Evolutionary conservation across 2,797 vertebrate species (phyloP).

Genomic region (Anisognathus igniventris): DNA sequence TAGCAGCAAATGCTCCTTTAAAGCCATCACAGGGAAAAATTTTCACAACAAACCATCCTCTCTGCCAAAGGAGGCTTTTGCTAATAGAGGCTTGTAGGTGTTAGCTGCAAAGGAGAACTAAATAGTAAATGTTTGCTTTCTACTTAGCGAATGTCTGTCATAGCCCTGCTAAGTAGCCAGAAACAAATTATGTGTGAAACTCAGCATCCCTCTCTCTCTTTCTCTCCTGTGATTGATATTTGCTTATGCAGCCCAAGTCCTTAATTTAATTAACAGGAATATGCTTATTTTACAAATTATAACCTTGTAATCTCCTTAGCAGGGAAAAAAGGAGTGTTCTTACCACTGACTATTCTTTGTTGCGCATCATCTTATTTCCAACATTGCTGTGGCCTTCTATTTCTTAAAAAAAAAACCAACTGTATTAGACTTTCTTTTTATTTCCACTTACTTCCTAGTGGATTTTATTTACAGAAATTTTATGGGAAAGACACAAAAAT

Average conservation of each 20-base stretch:
- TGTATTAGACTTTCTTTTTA: neutral
- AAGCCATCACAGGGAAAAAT: neutral
- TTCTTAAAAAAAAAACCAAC: neutral
- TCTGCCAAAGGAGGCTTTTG: slow-evolving; percentile 3
- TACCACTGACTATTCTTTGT: neutral
- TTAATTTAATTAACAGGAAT: slow-evolving; percentile 71
- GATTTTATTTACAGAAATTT: neutral
- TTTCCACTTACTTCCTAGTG: neutral
- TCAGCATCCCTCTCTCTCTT: slow-evolving; percentile 3
- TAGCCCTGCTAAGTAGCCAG: slow-evolving; percentile 36
- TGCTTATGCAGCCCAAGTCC: slow-evolving; percentile 54
- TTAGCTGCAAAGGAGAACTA: slow-evolving; percentile 13
- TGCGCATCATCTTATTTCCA: neutral
- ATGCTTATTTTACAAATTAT: slow-evolving; percentile 71
- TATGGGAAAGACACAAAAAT: neutral
- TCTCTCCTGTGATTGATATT: slow-evolving; percentile 39
- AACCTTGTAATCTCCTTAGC: slow-evolving; percentile 63
- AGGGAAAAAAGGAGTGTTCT: slow-evolving; percentile 17
- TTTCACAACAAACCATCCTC: neutral
- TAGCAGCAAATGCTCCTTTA: neutral
- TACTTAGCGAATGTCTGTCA: slow-evolving; percentile 43
- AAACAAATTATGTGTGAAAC: slow-evolving; percentile 70
- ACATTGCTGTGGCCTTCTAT: neutral
- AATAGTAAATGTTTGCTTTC: slow-evolving; percentile 29
- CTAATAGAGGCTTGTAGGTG: neutral